Base-by-base conservation (phyloP, 2,113 vertebrate genomes). In the Hirundichthys speculiger region DNA sequence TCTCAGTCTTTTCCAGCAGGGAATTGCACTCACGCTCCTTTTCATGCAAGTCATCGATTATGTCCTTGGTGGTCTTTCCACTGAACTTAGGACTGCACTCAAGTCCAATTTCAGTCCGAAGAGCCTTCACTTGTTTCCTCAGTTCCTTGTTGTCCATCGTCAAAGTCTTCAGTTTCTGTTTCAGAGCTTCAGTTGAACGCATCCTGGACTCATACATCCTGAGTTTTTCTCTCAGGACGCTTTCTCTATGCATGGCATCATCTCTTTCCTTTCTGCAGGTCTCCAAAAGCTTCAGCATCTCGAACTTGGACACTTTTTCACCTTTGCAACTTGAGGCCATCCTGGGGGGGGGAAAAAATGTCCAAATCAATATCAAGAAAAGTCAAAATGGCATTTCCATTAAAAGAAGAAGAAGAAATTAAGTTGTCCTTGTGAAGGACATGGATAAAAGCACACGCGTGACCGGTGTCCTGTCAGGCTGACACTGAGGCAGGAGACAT, bases 221-320 rank as follows among this genome's bases (percentile, higher is more conserved):
- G 49, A 94, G 65, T 41, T 91, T 94, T 47, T 94, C 93, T 25
- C 86, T 80, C 50, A 93, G 68, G 11, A 76, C 12, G 18, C 75
- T 88, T 66, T 94, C 92, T 14, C 87, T 89, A 25, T 90, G 91
- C 51, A 90, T 22, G 20, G 93, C 91, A 14, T 94, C 94, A 1
- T 94, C 92, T 79, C 92, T 83, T 58, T 94, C 94, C 45, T 90
- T 91, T 11, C 85, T 87, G 78, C 88, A 94, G 76, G 91, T 94
- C 61, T 93, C 91, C 69, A 94, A 65, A 64, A 92, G 90, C 58
- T 91, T 93, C 22, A 90, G 73, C 8, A 87, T 89, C 84, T 94
- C 92, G 56, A 89, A 90, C 74, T 92, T 92, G 15, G 90, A 90
- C 16, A 86, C 54, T 42, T 90, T 93, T 55, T 91, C 85, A 46